These are phyloP conservation scores for Amblyopsis rosae DNA, from an alignment of 2,113 vertebrate genomes.

Conservation along the genomic window DNA sequence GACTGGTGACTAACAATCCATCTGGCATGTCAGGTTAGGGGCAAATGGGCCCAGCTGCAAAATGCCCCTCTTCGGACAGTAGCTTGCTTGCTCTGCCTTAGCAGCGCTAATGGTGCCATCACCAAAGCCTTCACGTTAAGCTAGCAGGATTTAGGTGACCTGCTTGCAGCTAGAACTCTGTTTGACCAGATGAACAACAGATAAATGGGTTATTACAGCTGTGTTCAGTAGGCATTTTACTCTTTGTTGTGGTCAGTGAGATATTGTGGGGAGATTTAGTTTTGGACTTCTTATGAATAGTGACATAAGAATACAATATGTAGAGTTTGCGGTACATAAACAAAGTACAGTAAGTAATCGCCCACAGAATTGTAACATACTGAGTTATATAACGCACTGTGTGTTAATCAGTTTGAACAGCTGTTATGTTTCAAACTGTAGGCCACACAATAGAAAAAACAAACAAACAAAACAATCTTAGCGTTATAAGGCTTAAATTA, in stretches of 20 bases:
- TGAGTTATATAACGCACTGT: neutral
- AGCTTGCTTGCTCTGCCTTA: slow-evolving; percentile 42
- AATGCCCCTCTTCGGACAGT: slow-evolving; percentile 32
- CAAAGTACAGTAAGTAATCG: neutral
- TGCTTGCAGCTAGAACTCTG: no score
- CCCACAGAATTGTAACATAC: neutral
- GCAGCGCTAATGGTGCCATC: slow-evolving; percentile 31
- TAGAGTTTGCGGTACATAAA: neutral
- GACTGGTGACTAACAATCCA: no score
- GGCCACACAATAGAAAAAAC: no score
- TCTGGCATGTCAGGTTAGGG: no score
- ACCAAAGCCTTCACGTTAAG: slow-evolving; percentile 36
- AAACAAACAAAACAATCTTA: no score
- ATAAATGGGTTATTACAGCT: neutral
- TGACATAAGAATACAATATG: neutral
- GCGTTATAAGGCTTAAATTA: no score
- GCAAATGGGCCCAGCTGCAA: slow-evolving; percentile 1
- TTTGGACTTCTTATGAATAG: neutral
- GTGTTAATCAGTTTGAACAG: neutral
- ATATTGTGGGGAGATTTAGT: slow-evolving; percentile 7
- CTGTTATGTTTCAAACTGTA: no score
- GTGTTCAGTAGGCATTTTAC: no score
- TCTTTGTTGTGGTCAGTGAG: neutral
- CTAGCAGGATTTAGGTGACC: slow-evolving; percentile 7
- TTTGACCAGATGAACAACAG: neutral